A percentile compares a stretch with the other conserved stretches of the same genome.
Evolutionary conservation across 2,113 vertebrate species (phyloP).

Genomic region (Labeo catla): DNA sequence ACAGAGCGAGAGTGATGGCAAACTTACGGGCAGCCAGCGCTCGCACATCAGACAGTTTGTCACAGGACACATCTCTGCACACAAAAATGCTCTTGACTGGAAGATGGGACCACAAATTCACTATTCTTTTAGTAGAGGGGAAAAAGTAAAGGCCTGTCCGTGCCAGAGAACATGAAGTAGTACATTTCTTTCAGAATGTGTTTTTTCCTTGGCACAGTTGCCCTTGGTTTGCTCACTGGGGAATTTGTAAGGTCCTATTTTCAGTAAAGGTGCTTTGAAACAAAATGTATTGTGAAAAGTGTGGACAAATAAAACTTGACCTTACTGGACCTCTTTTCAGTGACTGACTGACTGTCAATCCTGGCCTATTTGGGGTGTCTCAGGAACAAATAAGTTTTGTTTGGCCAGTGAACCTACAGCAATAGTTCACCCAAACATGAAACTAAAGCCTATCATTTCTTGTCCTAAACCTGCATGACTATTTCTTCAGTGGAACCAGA

Average conservation of each 20-base stretch:
- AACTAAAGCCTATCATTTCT: neutral
- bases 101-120: slow-evolving; percentile 33
- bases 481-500: neutral
- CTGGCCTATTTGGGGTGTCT: neutral
- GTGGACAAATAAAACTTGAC: slow-evolving; percentile 13
- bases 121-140: slow-evolving; percentile 5
- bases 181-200: neutral
- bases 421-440: neutral
- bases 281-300: neutral
- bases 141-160: neutral
- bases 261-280: neutral
- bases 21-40: slow-evolving; percentile 65
- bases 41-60: slow-evolving; percentile 71
- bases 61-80: slow-evolving; percentile 69
- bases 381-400: neutral
- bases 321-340: slow-evolving; percentile 3
- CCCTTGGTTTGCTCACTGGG: neutral
- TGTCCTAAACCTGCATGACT: neutral
- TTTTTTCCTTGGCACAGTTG: neutral
- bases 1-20: slow-evolving; percentile 69
- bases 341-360: slow-evolving; percentile 6
- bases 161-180: neutral
- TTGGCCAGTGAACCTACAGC: neutral
- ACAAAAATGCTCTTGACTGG: slow-evolving; percentile 58
- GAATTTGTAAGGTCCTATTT: slow-evolving; percentile 3